Percentiles rank a stretch among this genome's conserved stretches.
phyloP scores from a whole-genome alignment of 2,113 vertebrate genomes.

The Cromileptes altivelis region DNA sequence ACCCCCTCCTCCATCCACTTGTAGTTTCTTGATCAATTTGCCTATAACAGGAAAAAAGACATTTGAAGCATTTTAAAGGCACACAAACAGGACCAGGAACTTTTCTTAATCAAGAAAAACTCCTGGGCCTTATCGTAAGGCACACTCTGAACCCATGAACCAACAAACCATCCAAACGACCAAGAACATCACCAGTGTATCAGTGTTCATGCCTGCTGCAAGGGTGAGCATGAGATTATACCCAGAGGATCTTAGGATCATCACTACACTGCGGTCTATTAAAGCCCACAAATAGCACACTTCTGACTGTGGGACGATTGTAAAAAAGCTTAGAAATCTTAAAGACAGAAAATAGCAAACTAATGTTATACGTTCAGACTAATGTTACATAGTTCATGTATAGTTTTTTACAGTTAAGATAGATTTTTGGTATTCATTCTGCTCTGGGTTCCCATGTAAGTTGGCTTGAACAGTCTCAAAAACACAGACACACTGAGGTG shows the following conservation, averaged over 20 bases:
- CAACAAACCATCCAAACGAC: conserved; percentile 69
- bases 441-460: conserved; percentile 36
- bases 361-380: too few species aligned
- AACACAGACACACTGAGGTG: conserved; percentile 73
- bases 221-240: conserved; percentile 51
- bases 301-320: conserved; percentile 2
- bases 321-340: conserved; percentile 24
- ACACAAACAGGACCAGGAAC: conserved; percentile 60
- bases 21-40: conserved; percentile 32
- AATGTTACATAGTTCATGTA: not conserved
- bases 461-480: conserved; percentile 7
- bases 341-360: not conserved
- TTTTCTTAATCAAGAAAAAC: conserved; percentile 75
- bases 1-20: conserved; percentile 44
- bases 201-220: conserved; percentile 73
- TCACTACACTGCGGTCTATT: conserved; percentile 28
- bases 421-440: conserved; percentile 15
- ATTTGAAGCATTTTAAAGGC: conserved; percentile 30
- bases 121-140: conserved; percentile 44
- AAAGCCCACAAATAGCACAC: conserved; percentile 31
- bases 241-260: conserved; percentile 60
- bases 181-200: conserved; percentile 75
- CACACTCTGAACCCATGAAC: conserved; percentile 72
- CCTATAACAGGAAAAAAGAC: conserved; percentile 38
- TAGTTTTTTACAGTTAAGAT: not conserved